Base-by-base conservation (phyloP, 1,140 invertebrate genomes). In the Thaumatotibia leucotreta region DNA sequence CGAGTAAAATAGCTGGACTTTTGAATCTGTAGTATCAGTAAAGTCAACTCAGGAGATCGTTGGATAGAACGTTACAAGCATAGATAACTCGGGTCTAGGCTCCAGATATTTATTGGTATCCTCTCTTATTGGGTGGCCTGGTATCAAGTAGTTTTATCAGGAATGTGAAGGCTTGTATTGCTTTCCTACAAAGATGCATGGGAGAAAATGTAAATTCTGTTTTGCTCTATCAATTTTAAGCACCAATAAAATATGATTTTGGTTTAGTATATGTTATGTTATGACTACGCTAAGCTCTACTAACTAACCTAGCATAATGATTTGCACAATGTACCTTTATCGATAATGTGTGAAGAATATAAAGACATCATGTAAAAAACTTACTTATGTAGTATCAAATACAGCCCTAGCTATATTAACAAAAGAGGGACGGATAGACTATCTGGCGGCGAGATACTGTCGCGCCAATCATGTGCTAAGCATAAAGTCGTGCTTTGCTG, bases 101-200 rank as follows among this genome's bases (percentile, higher is more conserved):
- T 66, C 20, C 22, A 58, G 52, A 66, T 70, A 70, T 75, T 72
- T 72, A 70, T 71, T 74, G 61, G 63, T 67, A 39, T 63, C 39
- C 61, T 76, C 76, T 65, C 65, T 66, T 54, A 61, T 49, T 79
- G 77, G 74, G 74, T 75, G 77, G 77, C 64, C 76, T 62, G 23
- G 52, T 58, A 58, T 58, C 52, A 27, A 29, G 9, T 58, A 31
- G 52, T 58, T 58, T 58, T 58, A 58, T 58, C 52, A 29, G n/a
- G 11, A 58, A 58, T 27, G 52, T 58, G 52, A 58, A 58, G 52
- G 52, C 52, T 58, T 58, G 24, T 58, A 58, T 58, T 58, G 23
- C 52, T 54, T 54, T 54, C 23, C 22, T 58, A 27, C 52, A 58
- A 58, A 58, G 52, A 58, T 58, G 52, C 52, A 52, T 9, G 1